Conservation (phyloP, 2,888 invertebrate genomes). For the Subacronicta megacephala region DNA sequence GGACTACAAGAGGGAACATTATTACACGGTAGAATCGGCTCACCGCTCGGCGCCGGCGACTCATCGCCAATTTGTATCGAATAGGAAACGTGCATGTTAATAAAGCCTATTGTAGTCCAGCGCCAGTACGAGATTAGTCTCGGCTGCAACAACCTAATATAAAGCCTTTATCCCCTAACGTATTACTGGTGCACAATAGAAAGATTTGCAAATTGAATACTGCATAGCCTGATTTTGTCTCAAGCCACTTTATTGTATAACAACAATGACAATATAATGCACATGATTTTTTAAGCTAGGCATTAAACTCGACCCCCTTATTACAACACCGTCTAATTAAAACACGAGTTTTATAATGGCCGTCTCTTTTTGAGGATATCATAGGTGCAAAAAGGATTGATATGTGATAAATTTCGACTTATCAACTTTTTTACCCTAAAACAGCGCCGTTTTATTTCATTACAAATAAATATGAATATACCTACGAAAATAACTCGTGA, state of each 20-base stretch:
- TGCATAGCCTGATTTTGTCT: not conserved
- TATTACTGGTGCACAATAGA: constrained; percentile 48
- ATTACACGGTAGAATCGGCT: constrained; percentile 62
- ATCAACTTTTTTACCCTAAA: no score
- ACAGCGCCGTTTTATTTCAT: no score
- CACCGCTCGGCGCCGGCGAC: constrained; percentile 61
- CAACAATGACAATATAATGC: no score
- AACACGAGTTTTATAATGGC: no score
- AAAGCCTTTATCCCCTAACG: constrained; percentile 44
- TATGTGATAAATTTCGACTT: no score
- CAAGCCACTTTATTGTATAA: not conserved
- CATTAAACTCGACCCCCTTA: no score
- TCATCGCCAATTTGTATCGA: constrained; percentile 83
- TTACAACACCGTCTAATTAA: no score
- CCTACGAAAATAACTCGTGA: constrained; percentile 9
- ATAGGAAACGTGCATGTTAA: constrained; percentile 79
- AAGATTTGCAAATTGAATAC: constrained; percentile 27
- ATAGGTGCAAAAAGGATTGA: no score
- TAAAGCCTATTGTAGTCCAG: constrained; percentile 83
- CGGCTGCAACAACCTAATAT: constrained; percentile 49
- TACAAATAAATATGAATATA: no score
- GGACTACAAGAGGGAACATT: constrained; percentile 39
- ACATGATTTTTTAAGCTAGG: no score
- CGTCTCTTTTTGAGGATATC: no score
- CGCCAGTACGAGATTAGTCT: constrained; percentile 75